Base-by-base conservation (phyloP, 1,140 invertebrate genomes). In the Zaprionus capensis region DNA sequence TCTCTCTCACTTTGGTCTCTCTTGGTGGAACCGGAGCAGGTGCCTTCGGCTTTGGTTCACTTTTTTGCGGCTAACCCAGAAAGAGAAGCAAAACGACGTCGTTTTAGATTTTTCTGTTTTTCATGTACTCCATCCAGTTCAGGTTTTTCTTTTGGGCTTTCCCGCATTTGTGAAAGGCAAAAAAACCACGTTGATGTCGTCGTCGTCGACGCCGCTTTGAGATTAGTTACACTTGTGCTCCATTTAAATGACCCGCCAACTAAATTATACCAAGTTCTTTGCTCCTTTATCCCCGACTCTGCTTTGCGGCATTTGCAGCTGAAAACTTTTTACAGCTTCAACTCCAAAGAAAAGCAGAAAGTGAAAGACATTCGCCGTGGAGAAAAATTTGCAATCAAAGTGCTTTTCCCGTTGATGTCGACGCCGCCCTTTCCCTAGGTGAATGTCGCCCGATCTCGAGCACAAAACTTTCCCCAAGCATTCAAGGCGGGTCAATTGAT, bases 181-280 rank as follows among this genome's bases (percentile, higher is more conserved):
- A 63, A 88, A 82, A 88, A 77, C 41, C 62, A 58, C 59, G 70
- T 69, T 66, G 69, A 70, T 67, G 64, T 58, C 51, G 80, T 55
- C 69, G 72, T 64, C 59, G 72, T 76, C 81, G 83, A 74, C 83
- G 80, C 55, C 53, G 75, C 71, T 75, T 76, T 66, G 72, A 90
- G 84, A 90, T 88, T 90, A 90, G 84, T 81, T 88, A 88, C 84
- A 88, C 84, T 88, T 88, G 81, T 90, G 84, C 84, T 88, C 84
- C 84, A 88, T 85, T 88, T 90, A 76, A 77, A 77, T 77, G 71
- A 46, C 57, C 49, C 38, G 51, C 26, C 51, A 68, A 73, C 64
- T 68, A 74, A 74, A 77, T 77, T 77, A 77, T 74, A 71, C 71
- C 17, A 77, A 77, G 28, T 69, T 77, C 71, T 77, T 20, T 49